Evolutionary conservation across 2,888 invertebrate genomes (phyloP).

Genomic region (Ormyrus nitidulus): DNA sequence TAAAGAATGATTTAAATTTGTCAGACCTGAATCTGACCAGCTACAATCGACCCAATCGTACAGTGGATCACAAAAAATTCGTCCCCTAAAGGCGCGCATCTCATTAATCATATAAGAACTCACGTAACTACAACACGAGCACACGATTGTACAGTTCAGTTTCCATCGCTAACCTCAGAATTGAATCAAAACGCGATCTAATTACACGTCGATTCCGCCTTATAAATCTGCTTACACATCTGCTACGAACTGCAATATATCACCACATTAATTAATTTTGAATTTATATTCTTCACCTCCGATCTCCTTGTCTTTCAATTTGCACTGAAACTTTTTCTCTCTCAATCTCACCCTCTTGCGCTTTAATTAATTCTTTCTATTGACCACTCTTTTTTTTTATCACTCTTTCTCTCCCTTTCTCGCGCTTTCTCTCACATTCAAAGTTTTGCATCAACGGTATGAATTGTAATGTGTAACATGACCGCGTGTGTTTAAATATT

Average conservation of each 20-base stretch:
- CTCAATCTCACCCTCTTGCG: constrained; percentile 25
- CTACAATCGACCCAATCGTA: constrained; percentile 41
- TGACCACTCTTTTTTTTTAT: constrained; percentile 7
- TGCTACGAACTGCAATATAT: constrained; percentile 32
- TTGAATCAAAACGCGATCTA: constrained; percentile 18
- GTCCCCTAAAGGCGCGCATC: constrained; percentile 35
- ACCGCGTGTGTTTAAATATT: constrained; percentile 58
- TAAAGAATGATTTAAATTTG: constrained; percentile 36
- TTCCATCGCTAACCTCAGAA: constrained; percentile 21
- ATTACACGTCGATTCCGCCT: constrained; percentile 22
- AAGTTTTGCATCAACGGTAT: constrained; percentile 47
- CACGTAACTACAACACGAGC: constrained; percentile 42
- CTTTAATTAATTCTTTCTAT: constrained; percentile 21
- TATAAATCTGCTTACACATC: constrained; percentile 33
- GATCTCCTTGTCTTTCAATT: constrained; percentile 12
- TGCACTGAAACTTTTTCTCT: constrained; percentile 39
- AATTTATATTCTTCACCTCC: constrained; percentile 24
- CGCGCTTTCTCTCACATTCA: constrained; percentile 26
- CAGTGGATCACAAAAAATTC: constrained; percentile 30
- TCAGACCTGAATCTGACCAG: constrained; percentile 40
- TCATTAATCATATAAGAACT: constrained; percentile 42
- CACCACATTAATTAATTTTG: constrained; percentile 3
- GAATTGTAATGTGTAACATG: constrained; percentile 55
- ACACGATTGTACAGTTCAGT: constrained; percentile 43
- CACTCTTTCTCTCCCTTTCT: constrained; percentile 10